phyloP scores from a whole-genome alignment of 1,140 invertebrate species.

The Hycleus cichorii region DNA sequence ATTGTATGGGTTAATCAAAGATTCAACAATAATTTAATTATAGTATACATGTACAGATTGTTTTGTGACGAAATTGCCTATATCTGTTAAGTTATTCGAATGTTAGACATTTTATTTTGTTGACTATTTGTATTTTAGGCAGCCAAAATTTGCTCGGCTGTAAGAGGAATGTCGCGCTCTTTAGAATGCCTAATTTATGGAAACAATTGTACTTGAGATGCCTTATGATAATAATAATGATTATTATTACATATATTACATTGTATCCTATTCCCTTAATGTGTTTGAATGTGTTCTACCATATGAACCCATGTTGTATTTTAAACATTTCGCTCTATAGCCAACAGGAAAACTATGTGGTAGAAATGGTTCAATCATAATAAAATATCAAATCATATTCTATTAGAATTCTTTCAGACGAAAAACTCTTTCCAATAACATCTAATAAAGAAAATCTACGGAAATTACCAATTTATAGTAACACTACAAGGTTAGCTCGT shows the following conservation, averaged over 20 bases:
- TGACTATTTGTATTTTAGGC: slow-evolving; percentile 32
- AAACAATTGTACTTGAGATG: slow-evolving; percentile 22
- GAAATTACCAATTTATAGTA: no score
- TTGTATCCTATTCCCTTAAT: slow-evolving; percentile 1
- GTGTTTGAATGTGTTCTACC: slow-evolving; percentile 19
- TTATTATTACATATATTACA: slow-evolving; percentile 5
- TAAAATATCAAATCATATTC: background rate
- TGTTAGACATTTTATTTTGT: slow-evolving; percentile 33
- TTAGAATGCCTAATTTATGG: slow-evolving; percentile 29
- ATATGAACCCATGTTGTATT: slow-evolving; percentile 1
- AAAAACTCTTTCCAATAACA: no score
- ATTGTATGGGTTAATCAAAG: no score
- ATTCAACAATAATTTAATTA: background rate
- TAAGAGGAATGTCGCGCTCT: slow-evolving; percentile 29
- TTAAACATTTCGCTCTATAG: background rate
- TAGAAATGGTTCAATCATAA: slow-evolving; percentile 18
- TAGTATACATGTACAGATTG: slow-evolving; percentile 22
- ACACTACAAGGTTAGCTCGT: no score
- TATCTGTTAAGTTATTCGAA: slow-evolving; percentile 31
- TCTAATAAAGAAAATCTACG: no score
- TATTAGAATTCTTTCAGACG: background rate
- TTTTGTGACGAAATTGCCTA: slow-evolving; percentile 27
- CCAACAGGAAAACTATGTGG: background rate
- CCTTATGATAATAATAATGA: slow-evolving; percentile 20
- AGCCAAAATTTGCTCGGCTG: slow-evolving; percentile 19